phyloP scores from a whole-genome alignment of 2,888 invertebrate species.

The Xylophagus ater region DNA sequence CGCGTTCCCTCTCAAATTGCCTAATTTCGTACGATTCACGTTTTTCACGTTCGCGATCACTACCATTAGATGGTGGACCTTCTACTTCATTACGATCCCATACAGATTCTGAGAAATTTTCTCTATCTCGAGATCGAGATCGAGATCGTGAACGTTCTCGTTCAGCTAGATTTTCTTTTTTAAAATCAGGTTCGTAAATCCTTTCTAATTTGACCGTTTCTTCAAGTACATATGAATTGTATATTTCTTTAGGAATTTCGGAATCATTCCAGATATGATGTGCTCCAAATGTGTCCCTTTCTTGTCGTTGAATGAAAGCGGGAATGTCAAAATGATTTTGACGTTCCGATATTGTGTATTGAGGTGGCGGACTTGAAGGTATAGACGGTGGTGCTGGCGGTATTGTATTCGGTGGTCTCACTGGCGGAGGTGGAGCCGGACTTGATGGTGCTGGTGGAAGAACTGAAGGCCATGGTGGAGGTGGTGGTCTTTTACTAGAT shows the following conservation, averaged over 20 bases:
- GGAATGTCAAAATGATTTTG: conserved; percentile 34
- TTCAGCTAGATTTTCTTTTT: conserved; percentile 32
- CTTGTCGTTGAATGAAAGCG: conserved; percentile 56
- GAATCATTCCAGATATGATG: conserved; percentile 49
- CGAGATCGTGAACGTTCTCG: conserved; percentile 37
- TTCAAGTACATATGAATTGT: conserved; percentile 39
- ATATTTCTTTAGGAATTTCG: conserved; percentile 29
- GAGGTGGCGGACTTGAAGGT: conserved; percentile 49
- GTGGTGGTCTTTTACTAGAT: conserved; percentile 43
- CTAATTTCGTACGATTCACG: conserved; percentile 38
- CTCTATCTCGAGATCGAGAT: conserved; percentile 36
- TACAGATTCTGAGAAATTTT: conserved; percentile 39
- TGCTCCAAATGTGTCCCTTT: conserved; percentile 61
- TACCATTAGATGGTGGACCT: conserved; percentile 37
- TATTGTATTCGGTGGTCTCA: conserved; percentile 42
- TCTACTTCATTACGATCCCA: conserved; percentile 40
- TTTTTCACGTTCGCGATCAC: conserved; percentile 37
- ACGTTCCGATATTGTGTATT: conserved; percentile 19
- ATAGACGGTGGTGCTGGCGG: conserved; percentile 53
- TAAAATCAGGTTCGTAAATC: conserved; percentile 34
- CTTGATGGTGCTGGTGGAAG: conserved; percentile 50
- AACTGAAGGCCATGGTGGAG: conserved; percentile 54
- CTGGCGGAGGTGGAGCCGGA: conserved; percentile 48
- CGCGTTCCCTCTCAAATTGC: conserved; percentile 38
- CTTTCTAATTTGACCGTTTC: conserved; percentile 39